phyloP scores from a whole-genome alignment of 2,888 invertebrate genomes.

The Ornithoptera priamus region DNA sequence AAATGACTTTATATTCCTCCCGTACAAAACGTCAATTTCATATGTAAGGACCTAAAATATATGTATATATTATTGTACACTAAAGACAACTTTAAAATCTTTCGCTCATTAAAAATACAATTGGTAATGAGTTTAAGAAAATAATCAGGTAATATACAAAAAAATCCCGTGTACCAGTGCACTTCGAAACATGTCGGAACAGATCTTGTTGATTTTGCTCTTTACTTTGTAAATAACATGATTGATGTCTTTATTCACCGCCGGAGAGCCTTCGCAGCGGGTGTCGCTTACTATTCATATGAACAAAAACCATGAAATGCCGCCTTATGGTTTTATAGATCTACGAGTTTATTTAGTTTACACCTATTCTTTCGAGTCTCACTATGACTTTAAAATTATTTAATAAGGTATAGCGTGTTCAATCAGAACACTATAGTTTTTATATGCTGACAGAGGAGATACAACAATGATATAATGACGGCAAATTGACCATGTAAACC shows the following conservation, averaged over 20 bases:
- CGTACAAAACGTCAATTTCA: too few relatives aligned
- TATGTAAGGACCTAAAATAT: too few relatives aligned
- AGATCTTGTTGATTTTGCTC: constrained; percentile 19
- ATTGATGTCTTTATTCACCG: constrained; percentile 27
- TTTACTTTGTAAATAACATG: constrained; percentile 19
- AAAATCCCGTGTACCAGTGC: not conserved
- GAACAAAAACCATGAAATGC: constrained; percentile 30
- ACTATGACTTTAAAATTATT: not conserved
- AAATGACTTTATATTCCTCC: too few relatives aligned
- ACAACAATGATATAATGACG: too few relatives aligned
- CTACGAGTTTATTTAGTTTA: constrained; percentile 9
- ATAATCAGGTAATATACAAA: not conserved
- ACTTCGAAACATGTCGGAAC: constrained; percentile 11
- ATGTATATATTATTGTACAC: too few relatives aligned
- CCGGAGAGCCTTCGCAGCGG: constrained; percentile 25
- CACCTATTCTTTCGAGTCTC: constrained; percentile 3
- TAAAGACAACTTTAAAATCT: too few relatives aligned
- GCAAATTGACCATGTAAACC: too few relatives aligned
- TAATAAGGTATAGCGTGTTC: too few relatives aligned
- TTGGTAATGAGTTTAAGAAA: not conserved
- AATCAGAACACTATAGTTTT: too few relatives aligned
- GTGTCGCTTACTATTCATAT: constrained; percentile 25
- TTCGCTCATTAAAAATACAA: not conserved
- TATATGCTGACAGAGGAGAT: too few relatives aligned
- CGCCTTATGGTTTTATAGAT: constrained; percentile 15